A percentile compares a stretch with the other conserved stretches of the same genome.
These are phyloP conservation scores for Cydia splendana DNA, from an alignment of 1,140 invertebrate species.

Conservation along the genomic window DNA sequence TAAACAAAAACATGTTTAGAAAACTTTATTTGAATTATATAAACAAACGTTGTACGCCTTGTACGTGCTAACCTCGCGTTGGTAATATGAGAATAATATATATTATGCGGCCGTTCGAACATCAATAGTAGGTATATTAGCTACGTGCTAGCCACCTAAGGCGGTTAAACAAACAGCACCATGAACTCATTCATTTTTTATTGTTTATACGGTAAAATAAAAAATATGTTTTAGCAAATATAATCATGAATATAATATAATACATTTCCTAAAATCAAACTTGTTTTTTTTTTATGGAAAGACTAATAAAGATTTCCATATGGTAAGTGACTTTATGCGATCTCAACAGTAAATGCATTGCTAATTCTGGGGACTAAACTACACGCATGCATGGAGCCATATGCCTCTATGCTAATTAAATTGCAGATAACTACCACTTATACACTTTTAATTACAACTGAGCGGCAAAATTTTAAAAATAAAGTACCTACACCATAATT, in stretches of 20 bases:
- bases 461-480: not conserved
- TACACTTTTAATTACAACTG: not conserved
- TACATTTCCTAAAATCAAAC: not conserved
- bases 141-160: too few species aligned
- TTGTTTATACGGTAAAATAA: not conserved
- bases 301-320: not conserved
- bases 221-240: not conserved
- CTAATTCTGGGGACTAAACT: not conserved
- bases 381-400: not conserved
- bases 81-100: too few species aligned
- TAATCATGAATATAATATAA: not conserved
- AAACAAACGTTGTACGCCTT: too few species aligned
- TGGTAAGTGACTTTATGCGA: not conserved
- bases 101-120: too few species aligned
- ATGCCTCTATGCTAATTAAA: not conserved
- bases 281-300: not conserved
- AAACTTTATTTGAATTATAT: too few species aligned
- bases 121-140: too few species aligned
- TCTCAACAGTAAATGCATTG: not conserved
- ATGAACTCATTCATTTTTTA: not conserved
- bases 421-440: not conserved
- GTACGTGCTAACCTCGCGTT: too few species aligned
- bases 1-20: too few species aligned
- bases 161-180: not conserved
- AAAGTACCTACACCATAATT: conserved; percentile 2